A percentile compares a stretch with the other conserved stretches of the same genome.
Evolutionary conservation across 2,113 vertebrate species (phyloP).

Genomic region (Melanotaenia duboulayi): DNA sequence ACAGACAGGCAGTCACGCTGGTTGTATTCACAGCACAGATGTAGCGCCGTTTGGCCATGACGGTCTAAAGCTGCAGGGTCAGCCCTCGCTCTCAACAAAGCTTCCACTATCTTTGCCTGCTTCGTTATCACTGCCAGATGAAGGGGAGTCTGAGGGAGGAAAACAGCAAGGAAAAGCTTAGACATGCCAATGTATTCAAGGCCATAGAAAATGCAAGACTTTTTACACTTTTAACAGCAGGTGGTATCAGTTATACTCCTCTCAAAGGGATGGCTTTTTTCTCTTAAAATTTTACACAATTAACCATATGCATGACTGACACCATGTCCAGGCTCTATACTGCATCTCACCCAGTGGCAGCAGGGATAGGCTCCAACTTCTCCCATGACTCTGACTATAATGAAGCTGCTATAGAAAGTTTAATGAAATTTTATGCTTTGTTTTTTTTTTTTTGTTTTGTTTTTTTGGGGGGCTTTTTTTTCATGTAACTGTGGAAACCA

Average conservation of each 20-base stretch:
- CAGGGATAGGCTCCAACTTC: too few relatives aligned
- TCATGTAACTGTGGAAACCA: not conserved
- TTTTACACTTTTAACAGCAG: not conserved
- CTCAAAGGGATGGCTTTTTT: not conserved
- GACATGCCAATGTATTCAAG: conserved; percentile 17
- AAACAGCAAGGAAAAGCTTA: conserved; percentile 28
- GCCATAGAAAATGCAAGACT: not conserved
- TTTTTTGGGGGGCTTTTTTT: too few relatives aligned
- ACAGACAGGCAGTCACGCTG: conserved; percentile 79
- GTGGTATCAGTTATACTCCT: too few relatives aligned
- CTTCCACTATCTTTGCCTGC: conserved; percentile 80
- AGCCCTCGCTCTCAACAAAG: conserved; percentile 81
- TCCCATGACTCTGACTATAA: too few relatives aligned
- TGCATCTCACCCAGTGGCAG: too few relatives aligned
- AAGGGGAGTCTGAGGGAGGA: conserved; percentile 85
- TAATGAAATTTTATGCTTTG: too few relatives aligned
- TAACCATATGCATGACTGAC: not conserved
- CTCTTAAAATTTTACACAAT: not conserved
- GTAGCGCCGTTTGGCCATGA: conserved; percentile 86
- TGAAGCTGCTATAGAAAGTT: too few relatives aligned
- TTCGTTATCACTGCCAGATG: conserved; percentile 90
- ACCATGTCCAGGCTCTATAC: too few relatives aligned
- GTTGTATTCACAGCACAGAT: conserved; percentile 88
- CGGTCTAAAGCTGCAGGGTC: conserved; percentile 87
- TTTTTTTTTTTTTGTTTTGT: too few relatives aligned